These are phyloP conservation scores for Rhinopithecus roxellana DNA, from an alignment of 2,113 vertebrate species.

Conservation along the genomic window DNA sequence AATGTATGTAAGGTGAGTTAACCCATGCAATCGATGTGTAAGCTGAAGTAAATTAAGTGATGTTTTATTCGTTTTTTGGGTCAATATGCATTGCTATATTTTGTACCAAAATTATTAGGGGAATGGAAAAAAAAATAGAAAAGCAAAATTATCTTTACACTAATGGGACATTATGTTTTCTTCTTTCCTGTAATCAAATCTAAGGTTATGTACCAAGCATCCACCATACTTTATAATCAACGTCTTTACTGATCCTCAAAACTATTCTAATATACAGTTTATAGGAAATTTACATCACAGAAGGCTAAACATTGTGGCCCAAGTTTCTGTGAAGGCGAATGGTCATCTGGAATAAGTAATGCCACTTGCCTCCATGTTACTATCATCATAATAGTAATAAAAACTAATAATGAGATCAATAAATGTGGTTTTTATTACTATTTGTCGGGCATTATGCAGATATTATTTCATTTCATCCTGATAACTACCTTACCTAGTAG, in stretches of 20 bases:
- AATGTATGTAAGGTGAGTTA: neutral
- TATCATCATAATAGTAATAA: neutral
- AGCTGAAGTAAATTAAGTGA: neutral
- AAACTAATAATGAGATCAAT: neutral
- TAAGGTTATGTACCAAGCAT: neutral
- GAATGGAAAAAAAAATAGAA: neutral
- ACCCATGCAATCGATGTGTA: neutral
- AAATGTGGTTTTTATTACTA: neutral
- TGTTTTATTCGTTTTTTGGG: neutral
- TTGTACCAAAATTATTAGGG: neutral
- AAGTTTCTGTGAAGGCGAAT: neutral
- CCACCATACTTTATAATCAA: neutral
- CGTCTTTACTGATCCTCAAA: neutral
- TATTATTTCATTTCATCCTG: neutral
- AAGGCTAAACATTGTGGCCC: neutral
- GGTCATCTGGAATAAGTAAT: neutral
- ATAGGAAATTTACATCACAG: neutral
- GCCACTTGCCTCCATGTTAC: neutral
- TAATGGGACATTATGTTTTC: neutral
- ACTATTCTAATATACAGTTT: neutral
- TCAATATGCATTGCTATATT: neutral
- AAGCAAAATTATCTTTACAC: neutral
- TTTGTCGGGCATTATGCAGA: neutral
- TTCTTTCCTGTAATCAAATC: neutral
- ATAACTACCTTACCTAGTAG: neutral